Conservation (phyloP, 2,888 invertebrate genomes). For the Thereva unica region DNA sequence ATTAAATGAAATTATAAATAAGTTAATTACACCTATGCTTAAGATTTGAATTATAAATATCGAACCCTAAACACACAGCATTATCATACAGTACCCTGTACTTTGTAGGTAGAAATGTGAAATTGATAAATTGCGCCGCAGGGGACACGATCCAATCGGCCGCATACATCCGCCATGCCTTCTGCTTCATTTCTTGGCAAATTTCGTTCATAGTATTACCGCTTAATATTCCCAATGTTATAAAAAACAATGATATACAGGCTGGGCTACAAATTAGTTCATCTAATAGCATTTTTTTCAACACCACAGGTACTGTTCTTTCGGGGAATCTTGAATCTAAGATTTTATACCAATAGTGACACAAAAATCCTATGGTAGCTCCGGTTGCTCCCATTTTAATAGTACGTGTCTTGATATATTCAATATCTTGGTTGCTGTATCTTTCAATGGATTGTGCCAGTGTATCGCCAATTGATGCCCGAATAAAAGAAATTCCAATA, state of each 20-base stretch:
- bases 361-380: constrained; percentile 73
- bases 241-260: constrained; percentile 76
- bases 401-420: constrained; percentile 67
- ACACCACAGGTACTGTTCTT: constrained; percentile 58
- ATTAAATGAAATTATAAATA: too few species aligned
- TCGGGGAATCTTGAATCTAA: constrained; percentile 76
- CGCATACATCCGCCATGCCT: constrained; percentile 76
- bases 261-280: constrained; percentile 84
- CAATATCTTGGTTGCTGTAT: constrained; percentile 61
- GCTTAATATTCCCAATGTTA: constrained; percentile 75
- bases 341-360: constrained; percentile 84
- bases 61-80: constrained; percentile 81
- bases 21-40: constrained; percentile 60
- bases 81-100: constrained; percentile 88
- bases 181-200: constrained; percentile 69
- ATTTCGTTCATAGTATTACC: constrained; percentile 65
- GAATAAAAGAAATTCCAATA: constrained; percentile 71
- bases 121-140: constrained; percentile 89
- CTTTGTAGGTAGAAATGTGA: constrained; percentile 79
- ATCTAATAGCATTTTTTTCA: constrained; percentile 80
- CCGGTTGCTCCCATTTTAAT: constrained; percentile 79
- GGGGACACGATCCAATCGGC: constrained; percentile 95
- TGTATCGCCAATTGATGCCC: constrained; percentile 79
- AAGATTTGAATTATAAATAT: constrained; percentile 81
- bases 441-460: constrained; percentile 81